Evolutionary conservation across 1,140 invertebrate genomes (phyloP).

Genomic region (Scaptomyza montana): DNA sequence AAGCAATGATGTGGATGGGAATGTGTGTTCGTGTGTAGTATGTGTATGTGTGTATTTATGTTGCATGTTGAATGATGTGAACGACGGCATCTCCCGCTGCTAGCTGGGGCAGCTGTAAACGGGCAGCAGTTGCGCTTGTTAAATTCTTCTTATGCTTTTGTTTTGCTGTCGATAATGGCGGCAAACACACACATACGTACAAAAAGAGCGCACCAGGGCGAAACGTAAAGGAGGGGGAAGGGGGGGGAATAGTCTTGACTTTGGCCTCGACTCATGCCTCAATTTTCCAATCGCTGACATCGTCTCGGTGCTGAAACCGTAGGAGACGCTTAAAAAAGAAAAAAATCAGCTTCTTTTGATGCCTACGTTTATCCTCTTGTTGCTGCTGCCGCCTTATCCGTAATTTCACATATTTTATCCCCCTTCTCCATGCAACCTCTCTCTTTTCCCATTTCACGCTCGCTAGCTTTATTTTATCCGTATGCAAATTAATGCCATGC

Average conservation of each 20-base stretch:
- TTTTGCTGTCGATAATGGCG: constrained; percentile 78
- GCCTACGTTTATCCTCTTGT: constrained; percentile 24
- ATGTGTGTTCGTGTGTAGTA: constrained; percentile 3
- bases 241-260: constrained; percentile 3
- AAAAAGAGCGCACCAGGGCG: not conserved
- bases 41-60: constrained; percentile 19
- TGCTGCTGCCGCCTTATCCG: constrained; percentile 34
- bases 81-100: constrained; percentile 43
- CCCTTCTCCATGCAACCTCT: not conserved
- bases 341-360: constrained; percentile 53
- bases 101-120: constrained; percentile 46
- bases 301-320: constrained; percentile 16
- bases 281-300: constrained; percentile 32
- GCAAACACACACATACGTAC: constrained; percentile 34
- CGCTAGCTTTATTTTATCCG: constrained; percentile 15
- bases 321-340: constrained; percentile 37
- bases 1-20: constrained; percentile 8
- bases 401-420: constrained; percentile 47
- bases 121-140: constrained; percentile 63
- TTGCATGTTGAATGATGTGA: constrained; percentile 34
- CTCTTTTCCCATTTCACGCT: not conserved
- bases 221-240: not conserved
- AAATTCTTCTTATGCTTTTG: constrained; percentile 74
- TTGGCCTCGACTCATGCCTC: constrained; percentile 20
- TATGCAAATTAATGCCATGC: constrained; percentile 53